Evolutionary conservation across 2,888 invertebrate species (phyloP).

Genomic region (Watsonalla cultraria): DNA sequence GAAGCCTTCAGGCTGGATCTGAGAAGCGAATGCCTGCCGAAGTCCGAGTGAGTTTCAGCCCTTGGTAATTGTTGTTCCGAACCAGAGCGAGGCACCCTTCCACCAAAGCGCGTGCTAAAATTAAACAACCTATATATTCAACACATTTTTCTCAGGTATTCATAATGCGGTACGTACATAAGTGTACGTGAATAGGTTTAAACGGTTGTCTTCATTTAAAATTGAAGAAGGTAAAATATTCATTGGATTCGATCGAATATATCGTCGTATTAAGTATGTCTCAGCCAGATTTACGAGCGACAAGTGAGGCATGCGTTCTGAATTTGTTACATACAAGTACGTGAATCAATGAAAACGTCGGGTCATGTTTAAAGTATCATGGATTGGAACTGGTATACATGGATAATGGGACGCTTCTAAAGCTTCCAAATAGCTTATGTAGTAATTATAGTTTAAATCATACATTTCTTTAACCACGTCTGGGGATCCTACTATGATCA

Average conservation of each 20-base stretch:
- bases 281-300: background rate
- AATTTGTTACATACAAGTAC: background rate
- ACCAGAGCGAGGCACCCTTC: slow-evolving; percentile 88
- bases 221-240: background rate
- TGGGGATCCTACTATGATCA: too few species aligned
- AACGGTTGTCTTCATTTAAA: background rate
- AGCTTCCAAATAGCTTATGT: too few species aligned
- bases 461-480: too few species aligned
- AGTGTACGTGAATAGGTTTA: background rate
- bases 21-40: slow-evolving; percentile 89
- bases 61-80: slow-evolving; percentile 94
- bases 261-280: background rate
- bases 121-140: background rate
- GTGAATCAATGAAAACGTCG: background rate
- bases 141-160: background rate
- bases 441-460: too few species aligned
- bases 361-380: background rate
- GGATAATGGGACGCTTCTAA: too few species aligned
- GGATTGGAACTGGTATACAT: too few species aligned
- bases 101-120: slow-evolving; percentile 60
- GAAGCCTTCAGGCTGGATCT: slow-evolving; percentile 88
- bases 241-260: background rate
- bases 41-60: slow-evolving; percentile 90
- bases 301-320: background rate
- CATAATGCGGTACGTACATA: too few species aligned